A percentile compares a stretch with the other conserved stretches of the same genome.
phyloP scores from a whole-genome alignment of 2,797 vertebrate species.

The Prionace glauca region DNA sequence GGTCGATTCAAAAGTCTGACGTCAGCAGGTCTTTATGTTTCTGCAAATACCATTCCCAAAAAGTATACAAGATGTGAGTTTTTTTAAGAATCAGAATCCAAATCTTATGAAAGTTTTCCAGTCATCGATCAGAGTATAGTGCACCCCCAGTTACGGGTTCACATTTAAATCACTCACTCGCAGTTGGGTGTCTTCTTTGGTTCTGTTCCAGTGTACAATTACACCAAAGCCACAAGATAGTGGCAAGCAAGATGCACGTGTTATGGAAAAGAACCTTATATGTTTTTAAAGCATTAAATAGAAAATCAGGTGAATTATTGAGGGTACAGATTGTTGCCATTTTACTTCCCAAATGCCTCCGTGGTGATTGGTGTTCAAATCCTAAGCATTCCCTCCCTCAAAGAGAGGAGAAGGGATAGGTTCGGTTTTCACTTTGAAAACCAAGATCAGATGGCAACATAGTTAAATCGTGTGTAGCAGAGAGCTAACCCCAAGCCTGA shows the following conservation, averaged over 20 bases:
- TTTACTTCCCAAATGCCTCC: neutral
- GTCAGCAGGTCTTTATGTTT: neutral
- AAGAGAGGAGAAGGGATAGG: no score
- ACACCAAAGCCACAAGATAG: neutral
- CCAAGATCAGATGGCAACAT: neutral
- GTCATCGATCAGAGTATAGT: neutral
- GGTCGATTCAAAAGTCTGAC: no score
- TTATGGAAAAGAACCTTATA: neutral
- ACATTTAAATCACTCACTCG: neutral
- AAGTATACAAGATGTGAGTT: neutral
- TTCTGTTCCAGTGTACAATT: neutral
- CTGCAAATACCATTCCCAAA: neutral
- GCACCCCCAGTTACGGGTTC: neutral
- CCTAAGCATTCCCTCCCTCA: neutral
- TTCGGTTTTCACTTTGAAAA: neutral
- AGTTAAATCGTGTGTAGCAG: neutral
- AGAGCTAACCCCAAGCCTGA: neutral
- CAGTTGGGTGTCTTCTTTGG: neutral
- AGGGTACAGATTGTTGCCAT: neutral
- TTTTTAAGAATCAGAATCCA: neutral
- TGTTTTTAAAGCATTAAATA: neutral
- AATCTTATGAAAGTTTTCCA: neutral
- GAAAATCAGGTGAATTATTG: neutral
- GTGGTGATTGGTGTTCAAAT: neutral
- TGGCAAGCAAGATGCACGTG: neutral